These are phyloP conservation scores for Macroramphosus scolopax DNA, from an alignment of 2,797 vertebrate species.

Conservation along the genomic window DNA sequence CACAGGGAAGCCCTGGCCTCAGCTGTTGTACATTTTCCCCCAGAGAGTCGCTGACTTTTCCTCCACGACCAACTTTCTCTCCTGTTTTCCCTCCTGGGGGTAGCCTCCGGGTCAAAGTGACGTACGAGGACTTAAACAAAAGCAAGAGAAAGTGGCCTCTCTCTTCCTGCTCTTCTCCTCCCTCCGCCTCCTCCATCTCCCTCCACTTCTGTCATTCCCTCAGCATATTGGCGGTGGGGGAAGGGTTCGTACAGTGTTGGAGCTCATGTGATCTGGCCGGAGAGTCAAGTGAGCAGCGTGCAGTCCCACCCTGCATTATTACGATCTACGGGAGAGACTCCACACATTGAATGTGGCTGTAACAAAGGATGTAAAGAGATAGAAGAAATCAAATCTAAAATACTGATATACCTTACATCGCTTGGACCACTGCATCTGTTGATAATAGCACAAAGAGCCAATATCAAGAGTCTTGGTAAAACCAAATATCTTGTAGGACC, in stretches of 20 bases:
- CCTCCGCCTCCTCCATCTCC: conserved; percentile 36
- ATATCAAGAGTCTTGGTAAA: too few relatives aligned
- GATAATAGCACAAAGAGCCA: neutral
- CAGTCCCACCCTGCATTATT: conserved; percentile 44
- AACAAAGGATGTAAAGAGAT: neutral
- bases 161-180: too few relatives aligned
- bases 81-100: conserved; percentile 32
- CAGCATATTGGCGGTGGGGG: conserved; percentile 43
- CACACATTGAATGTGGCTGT: conserved; percentile 2
- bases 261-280: conserved; percentile 60
- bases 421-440: neutral
- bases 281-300: conserved; percentile 38
- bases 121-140: too few relatives aligned
- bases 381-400: conserved; percentile 1
- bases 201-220: conserved; percentile 40
- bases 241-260: conserved; percentile 58
- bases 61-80: neutral
- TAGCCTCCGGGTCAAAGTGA: conserved; percentile 43
- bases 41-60: neutral
- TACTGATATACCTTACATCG: neutral
- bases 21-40: conserved; percentile 61
- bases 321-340: conserved; percentile 14
- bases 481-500: neutral
- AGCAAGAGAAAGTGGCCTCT: conserved; percentile 50
- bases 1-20: conserved; percentile 67